Percentiles rank a stretch among this genome's conserved stretches.
phyloP scores from a whole-genome alignment of 2,797 vertebrate species.

The Knipowitschia caucasica region DNA sequence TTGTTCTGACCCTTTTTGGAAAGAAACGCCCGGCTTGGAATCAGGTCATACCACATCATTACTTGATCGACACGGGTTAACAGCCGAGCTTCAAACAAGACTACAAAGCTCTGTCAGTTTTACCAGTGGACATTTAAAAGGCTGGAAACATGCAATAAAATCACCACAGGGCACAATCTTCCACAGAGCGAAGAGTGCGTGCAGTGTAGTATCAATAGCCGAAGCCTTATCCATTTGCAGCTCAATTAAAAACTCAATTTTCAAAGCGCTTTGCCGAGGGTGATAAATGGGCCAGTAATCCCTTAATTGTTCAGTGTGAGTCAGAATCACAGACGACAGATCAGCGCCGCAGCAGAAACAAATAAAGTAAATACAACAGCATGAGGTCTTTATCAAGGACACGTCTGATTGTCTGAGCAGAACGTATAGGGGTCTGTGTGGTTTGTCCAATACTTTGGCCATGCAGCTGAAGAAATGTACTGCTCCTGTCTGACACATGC shows the following conservation, averaged over 20 bases:
- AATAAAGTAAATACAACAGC: constrained; percentile 49
- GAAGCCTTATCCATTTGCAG: constrained; percentile 58
- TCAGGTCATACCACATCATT: constrained; percentile 26
- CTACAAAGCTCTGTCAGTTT: not conserved
- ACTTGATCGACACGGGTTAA: constrained; percentile 34
- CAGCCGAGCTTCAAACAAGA: constrained; percentile 1
- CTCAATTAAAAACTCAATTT: constrained; percentile 76
- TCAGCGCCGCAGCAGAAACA: constrained; percentile 21
- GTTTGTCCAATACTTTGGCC: not conserved
- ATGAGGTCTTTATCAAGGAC: constrained; percentile 17
- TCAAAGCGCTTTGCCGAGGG: constrained; percentile 64
- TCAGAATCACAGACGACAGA: constrained; percentile 50
- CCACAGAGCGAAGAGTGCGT: constrained; percentile 26
- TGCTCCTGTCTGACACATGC: no score
- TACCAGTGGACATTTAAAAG: not conserved
- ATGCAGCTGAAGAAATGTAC: not conserved
- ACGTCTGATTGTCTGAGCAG: not conserved
- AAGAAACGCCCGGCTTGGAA: constrained; percentile 31
- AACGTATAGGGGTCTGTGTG: not conserved
- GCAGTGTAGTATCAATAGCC: constrained; percentile 62
- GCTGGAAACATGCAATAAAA: not conserved
- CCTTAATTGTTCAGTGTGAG: constrained; percentile 66
- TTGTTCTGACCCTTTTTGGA: constrained; percentile 49
- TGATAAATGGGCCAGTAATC: constrained; percentile 70
- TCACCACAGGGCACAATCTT: constrained; percentile 13